Base-by-base conservation (phyloP, 2,888 invertebrate genomes). In the Thelaira solivaga region DNA sequence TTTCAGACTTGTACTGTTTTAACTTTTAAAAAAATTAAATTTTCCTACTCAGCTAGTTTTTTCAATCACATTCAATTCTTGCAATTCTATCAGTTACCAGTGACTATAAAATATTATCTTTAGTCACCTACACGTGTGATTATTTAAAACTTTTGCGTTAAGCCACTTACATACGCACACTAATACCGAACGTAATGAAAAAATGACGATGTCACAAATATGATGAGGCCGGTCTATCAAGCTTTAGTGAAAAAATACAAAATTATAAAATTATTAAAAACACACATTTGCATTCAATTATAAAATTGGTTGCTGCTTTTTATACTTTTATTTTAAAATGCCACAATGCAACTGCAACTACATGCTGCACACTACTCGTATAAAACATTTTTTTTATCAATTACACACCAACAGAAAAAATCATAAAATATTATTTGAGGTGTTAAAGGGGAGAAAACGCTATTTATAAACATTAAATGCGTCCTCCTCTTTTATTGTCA, bases 281-380 rank as follows among this genome's bases (percentile, higher is more conserved):
- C 36, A 55, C 24, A 72, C 86, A 86, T 86, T 86, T 86, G 86
- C 86, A 85, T 86, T 86, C 85, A 86, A 86, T 86, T 86, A 86
- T 81, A 36, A 68, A 78, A 78, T 61, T 84, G 83, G 85, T 16
- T 71, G 65, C 65, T 69, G 64, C 74, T 74, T 65, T 74, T 74
- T 71, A 72, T 67, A 69, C 74, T 74, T 65, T 74, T 74, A 74
- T 77, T 67, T 74, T 69, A 64, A n/a, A n/a, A 69, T 45, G 74
- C 69, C 36, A 74, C 47, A 78, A 53, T 69, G 69, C 68, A 57
- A 43, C 41, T 29, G 24, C 18, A 34, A 13, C 16, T 13, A n/a
- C 7, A 13, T 5, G 26, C 65, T 34, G 61, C 49, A 57, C n/a
- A n/a, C n/a, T n/a, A 16, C 51, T 51, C 24, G 13, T 31, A 62